Conservation (phyloP, 2,113 vertebrate genomes). For the Clupea harengus region DNA sequence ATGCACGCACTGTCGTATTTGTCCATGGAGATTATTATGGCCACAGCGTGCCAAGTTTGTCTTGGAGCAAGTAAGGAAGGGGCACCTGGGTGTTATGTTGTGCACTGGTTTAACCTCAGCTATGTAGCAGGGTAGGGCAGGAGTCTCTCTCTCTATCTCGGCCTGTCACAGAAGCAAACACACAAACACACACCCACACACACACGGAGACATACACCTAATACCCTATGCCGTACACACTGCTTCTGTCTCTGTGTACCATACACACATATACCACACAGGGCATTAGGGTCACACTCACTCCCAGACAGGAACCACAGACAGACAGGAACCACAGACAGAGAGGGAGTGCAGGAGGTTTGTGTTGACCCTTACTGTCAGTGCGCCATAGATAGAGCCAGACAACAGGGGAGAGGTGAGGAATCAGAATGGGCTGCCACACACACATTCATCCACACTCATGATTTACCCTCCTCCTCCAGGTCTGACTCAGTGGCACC, state of each 20-base stretch:
- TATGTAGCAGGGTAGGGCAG: background rate
- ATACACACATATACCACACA: no score
- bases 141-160: background rate
- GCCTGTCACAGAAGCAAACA: background rate
- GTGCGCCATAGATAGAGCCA: background rate
- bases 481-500: conserved; percentile 11
- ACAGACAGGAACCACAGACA: background rate
- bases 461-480: background rate
- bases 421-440: background rate
- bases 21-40: conserved; percentile 51
- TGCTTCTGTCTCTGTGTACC: background rate
- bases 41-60: conserved; percentile 46
- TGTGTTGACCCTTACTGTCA: background rate
- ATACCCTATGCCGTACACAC: background rate
- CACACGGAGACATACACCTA: background rate
- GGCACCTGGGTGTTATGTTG: conserved; percentile 61
- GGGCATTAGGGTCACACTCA: background rate
- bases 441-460: background rate
- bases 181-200: background rate
- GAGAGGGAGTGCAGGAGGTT: background rate
- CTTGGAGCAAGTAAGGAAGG: conserved; percentile 46
- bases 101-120: conserved; percentile 35
- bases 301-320: background rate
- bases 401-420: background rate
- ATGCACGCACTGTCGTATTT: conserved; percentile 23